Base-by-base conservation (phyloP, 2,113 vertebrate species). In the Cynoglossus semilaevis region DNA sequence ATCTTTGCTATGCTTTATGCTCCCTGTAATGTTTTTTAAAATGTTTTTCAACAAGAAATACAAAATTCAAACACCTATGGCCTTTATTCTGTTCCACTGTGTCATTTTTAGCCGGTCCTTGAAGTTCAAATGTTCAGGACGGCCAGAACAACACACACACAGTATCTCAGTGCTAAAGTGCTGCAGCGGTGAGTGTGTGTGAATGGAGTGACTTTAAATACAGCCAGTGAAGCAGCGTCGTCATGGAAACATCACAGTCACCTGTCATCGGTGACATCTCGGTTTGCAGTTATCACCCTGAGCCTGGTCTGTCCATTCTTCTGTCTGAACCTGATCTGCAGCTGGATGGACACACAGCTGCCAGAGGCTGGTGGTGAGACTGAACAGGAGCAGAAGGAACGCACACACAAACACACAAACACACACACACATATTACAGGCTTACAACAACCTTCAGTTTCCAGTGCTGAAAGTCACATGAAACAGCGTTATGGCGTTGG, bases 231-330 rank as follows among this genome's bases (percentile, higher is more conserved):
- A 53, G 1, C 4, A 40, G 11, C 13, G 37, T 43, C 15, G 66
- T 63, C 51, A 46, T 51, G 34, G 9, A 56, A 46, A 34, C 35
- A 36, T 34, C 29, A 11, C 29, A 16, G 42, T 70, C 53, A 91
- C 90, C 86, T 86, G 70, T 90, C 82, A 37, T 74, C 37, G 1
- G 88, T 90, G 41, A 90, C 82, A 0, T 76, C 73, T 60, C 65
- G 67, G 9, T 76, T 43, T 4, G 63, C 4, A 8, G 85, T 87
- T 37, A 90, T 62, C 8, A 91, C 83, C 65, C 87, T 70, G 54
- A 91, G 83, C 74, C 79, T 70, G 29, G 0, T 72, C 77, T 52
- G 76, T 62, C 88, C 83, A 3, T 87, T 83, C 60, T 48, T 76
- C 58, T 9, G 49, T 14, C 51, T 71, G 81, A 87, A 90, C 38